Base-by-base conservation (phyloP, 2,888 invertebrate species). In the Blastobasis adustella region DNA sequence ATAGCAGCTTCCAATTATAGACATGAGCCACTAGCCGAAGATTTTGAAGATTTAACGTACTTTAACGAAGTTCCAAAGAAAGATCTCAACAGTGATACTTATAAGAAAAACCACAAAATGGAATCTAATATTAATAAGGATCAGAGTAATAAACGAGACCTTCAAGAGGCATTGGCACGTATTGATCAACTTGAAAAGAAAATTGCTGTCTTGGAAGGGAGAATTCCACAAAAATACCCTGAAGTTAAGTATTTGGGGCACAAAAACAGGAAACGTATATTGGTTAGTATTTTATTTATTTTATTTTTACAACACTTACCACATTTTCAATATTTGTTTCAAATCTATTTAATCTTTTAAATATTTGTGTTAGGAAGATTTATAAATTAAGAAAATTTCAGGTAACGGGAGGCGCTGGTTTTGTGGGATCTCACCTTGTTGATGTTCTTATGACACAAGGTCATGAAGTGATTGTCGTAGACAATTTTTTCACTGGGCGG, bases 361-460 rank as follows among this genome's bases (percentile, higher is more conserved):
- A 23, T 23, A 23, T 23, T 23, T 23, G 23, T 23, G 23, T 23
- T 23, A 1, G 1, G 23, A 23, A 2, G 23, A 23, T 23, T 23
- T 23, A 23, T 23, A 23, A 23, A 23, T 23, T 40, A 40, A 40
- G 6, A 40, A 40, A 55, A 48, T 69, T 87, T 44, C 80, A 95
- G 92, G 92, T 97, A 49, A 98, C 98, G 6, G 98, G 98, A 46
- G 98, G 98, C 8, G 98, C 98, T 5, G 99, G 98, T 4, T 99
- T 99, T 88, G 98, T 99, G n/a, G 99, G 99, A 0, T 99, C 98
- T 0, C 99, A 99, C 82, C 90, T 99, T 37, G 98, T 98, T 0
- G 99, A 99, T 78, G 90, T 93, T 60, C 89, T 99, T 50, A 98
- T 99, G 98, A 90, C 94, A 60, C 95, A 95, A 68, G 98, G 98